phyloP scores from a whole-genome alignment of 2,797 vertebrate species.

The Rhodeus uyekii region DNA sequence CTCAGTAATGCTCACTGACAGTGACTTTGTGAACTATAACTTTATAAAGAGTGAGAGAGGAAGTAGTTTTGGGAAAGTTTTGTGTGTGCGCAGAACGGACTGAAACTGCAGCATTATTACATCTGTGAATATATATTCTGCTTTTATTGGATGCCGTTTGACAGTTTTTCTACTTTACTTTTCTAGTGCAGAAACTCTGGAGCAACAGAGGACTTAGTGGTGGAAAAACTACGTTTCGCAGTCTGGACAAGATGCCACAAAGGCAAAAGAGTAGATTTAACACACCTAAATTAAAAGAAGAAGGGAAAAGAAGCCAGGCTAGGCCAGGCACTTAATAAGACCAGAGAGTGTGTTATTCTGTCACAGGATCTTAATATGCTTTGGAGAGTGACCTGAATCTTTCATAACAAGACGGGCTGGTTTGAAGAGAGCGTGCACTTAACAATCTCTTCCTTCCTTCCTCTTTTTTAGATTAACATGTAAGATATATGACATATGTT shows the following conservation, averaged over 20 bases:
- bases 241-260: neutral
- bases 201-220: neutral
- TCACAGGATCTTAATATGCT: slow-evolving; percentile 23
- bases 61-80: slow-evolving; percentile 3
- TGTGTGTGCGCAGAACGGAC: neutral
- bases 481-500: neutral
- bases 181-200: neutral
- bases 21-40: neutral
- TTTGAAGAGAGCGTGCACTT: slow-evolving; percentile 12
- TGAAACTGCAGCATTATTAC: neutral
- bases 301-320: neutral
- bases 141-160: neutral
- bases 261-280: neutral
- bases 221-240: neutral
- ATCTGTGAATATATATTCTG: neutral
- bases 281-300: neutral
- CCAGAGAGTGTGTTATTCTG: slow-evolving; percentile 1
- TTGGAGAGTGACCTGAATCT: slow-evolving; percentile 22
- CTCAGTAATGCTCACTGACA: neutral
- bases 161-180: neutral
- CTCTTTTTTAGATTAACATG: neutral
- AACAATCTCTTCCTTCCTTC: neutral
- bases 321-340: neutral
- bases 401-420: neutral
- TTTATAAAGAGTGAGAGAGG: neutral